Evolutionary conservation across 1,140 invertebrate genomes (phyloP).

Genomic region (Brachionus asplanchnoidis): DNA sequence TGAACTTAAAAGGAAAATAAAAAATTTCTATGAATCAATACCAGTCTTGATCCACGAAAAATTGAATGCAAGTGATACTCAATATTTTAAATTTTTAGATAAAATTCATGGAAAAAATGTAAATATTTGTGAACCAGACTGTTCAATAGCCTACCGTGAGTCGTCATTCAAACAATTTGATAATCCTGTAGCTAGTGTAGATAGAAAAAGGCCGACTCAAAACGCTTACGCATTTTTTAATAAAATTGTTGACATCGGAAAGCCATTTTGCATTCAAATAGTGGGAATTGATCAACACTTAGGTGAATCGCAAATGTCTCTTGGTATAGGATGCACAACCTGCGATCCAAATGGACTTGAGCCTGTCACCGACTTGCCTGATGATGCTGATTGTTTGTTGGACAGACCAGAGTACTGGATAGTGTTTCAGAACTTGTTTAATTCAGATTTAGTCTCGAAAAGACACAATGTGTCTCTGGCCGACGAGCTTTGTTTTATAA

Average conservation of each 20-base stretch:
- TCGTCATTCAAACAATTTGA: background rate
- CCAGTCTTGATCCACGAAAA: conserved; percentile 28
- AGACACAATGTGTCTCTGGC: conserved; percentile 83
- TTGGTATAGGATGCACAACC: conserved; percentile 63
- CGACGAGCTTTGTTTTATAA: conserved; percentile 50
- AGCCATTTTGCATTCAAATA: conserved; percentile 32
- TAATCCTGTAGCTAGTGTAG: background rate
- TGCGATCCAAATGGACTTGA: conserved; percentile 74
- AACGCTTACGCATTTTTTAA: conserved; percentile 35
- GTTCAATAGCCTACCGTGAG: conserved; percentile 17
- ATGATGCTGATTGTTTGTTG: conserved; percentile 82
- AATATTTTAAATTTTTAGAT: background rate
- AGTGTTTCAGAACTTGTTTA: conserved; percentile 83
- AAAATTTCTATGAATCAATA: conserved; percentile 39
- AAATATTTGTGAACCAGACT: conserved; percentile 24
- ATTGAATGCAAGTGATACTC: background rate
- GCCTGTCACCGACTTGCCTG: conserved; percentile 71
- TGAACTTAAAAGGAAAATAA: background rate
- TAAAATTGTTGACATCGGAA: background rate
- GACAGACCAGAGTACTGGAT: conserved; percentile 97
- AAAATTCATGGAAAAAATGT: conserved; percentile 34
- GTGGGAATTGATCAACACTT: conserved; percentile 26
- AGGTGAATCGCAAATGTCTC: background rate
- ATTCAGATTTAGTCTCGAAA: conserved; percentile 74
- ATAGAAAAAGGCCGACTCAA: conserved; percentile 8